phyloP scores from a whole-genome alignment of 2,888 invertebrate species.

The Clusia tigrina region DNA sequence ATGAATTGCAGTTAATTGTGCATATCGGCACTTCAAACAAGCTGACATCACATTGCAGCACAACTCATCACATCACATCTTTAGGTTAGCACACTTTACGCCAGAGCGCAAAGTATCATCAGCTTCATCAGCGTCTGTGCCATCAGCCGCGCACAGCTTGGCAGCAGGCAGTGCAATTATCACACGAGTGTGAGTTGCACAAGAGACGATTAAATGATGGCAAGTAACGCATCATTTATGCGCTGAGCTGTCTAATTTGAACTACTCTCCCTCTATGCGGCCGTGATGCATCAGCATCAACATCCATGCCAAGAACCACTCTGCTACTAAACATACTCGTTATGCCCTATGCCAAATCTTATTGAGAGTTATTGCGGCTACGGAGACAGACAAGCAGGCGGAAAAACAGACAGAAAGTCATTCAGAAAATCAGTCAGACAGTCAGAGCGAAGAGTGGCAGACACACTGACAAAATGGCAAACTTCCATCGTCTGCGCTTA shows the following conservation, averaged over 20 bases:
- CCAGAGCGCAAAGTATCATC: conserved; percentile 1
- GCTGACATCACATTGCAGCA: conserved; percentile 10
- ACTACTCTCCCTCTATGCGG: not conserved
- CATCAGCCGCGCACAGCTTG: not conserved
- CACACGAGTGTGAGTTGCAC: conserved; percentile 22
- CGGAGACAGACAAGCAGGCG: conserved; percentile 1
- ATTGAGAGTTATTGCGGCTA: not conserved
- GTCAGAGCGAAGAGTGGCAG: not conserved
- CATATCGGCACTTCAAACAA: conserved; percentile 22
- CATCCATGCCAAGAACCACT: not conserved
- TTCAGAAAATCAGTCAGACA: not conserved
- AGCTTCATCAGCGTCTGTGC: conserved; percentile 1
- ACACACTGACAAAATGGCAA: not conserved
- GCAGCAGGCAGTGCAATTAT: conserved; percentile 15
- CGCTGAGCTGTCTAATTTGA: conserved; percentile 3
- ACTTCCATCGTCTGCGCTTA: not conserved
- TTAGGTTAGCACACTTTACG: not conserved
- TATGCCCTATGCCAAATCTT: not conserved
- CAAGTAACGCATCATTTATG: conserved; percentile 13
- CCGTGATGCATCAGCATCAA: not conserved
- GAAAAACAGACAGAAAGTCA: conserved; percentile 9
- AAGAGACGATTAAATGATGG: conserved; percentile 23
- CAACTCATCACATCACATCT: not conserved
- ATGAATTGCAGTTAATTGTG: conserved; percentile 25
- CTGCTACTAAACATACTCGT: not conserved